Conservation (phyloP, 2,888 invertebrate species). For the Stenichneumon culpator region DNA sequence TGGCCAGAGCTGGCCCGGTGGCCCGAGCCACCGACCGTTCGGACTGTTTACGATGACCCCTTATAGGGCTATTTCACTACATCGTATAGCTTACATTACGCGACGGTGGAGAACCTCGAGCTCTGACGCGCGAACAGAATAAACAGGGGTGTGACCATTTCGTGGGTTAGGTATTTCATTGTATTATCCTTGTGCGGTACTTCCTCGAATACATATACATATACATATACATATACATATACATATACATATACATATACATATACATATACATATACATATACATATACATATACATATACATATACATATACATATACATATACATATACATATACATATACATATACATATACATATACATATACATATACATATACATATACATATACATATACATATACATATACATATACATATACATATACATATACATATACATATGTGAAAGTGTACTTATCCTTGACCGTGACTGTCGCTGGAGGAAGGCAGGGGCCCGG, state of each 20-base stretch:
- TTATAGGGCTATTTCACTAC: slow-evolving; percentile 33
- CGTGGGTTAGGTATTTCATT: slow-evolving; percentile 29
- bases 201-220: neutral
- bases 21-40: slow-evolving; percentile 55
- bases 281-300: no score
- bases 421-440: slow-evolving; percentile 48
- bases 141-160: slow-evolving; percentile 57
- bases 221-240: no score
- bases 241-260: no score
- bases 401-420: neutral
- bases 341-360: no score
- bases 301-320: neutral
- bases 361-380: no score
- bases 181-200: slow-evolving; percentile 26
- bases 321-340: no score
- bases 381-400: no score
- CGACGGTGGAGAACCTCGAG: slow-evolving; percentile 25
- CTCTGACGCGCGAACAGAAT: slow-evolving; percentile 57
- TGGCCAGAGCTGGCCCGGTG: slow-evolving; percentile 35
- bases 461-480: slow-evolving; percentile 41
- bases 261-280: no score
- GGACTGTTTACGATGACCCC: slow-evolving; percentile 63
- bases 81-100: neutral
- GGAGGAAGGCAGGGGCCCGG: neutral
- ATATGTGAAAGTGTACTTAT: slow-evolving; percentile 38